Evolutionary conservation across 2,888 invertebrate species (phyloP).

Genomic region (Drosophila percnosoma): DNA sequence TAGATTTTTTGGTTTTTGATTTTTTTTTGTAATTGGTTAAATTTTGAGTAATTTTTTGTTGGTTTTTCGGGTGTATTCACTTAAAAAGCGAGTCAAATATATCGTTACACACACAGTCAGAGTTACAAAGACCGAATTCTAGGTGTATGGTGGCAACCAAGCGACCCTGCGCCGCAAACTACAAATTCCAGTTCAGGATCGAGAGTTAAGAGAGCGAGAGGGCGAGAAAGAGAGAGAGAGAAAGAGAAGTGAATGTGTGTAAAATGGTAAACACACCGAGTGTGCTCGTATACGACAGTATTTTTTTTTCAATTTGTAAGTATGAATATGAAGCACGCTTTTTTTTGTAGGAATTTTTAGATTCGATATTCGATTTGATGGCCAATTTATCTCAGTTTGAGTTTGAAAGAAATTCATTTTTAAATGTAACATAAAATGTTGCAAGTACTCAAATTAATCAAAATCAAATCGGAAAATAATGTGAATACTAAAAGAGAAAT

Average conservation of each 20-base stretch:
- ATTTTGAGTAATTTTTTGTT: constrained; percentile 13
- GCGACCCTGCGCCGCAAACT: constrained; percentile 83
- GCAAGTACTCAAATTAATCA: constrained; percentile 7
- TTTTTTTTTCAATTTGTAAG: constrained; percentile 3
- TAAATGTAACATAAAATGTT: constrained; percentile 64
- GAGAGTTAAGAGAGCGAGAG: constrained; percentile 47
- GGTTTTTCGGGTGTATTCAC: constrained; percentile 56
- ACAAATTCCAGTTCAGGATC: constrained; percentile 63
- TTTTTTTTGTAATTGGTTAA: constrained; percentile 32
- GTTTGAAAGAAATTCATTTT: constrained; percentile 82
- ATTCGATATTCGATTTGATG: constrained; percentile 33
- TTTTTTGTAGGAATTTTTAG: constrained; percentile 27
- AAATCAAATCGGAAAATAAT: neutral
- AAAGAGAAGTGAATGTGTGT: constrained; percentile 67
- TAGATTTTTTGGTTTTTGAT: constrained; percentile 27
- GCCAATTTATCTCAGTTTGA: constrained; percentile 80
- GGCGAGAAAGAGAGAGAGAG: constrained; percentile 69
- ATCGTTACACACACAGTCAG: constrained; percentile 84
- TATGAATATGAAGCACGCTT: constrained; percentile 50
- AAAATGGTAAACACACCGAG: constrained; percentile 53
- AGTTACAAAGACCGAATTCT: constrained; percentile 84
- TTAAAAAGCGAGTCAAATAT: constrained; percentile 83
- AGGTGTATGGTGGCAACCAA: constrained; percentile 84
- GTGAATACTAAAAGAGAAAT: neutral
- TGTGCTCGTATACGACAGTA: constrained; percentile 5